Percentiles rank a stretch among this genome's conserved stretches.
Evolutionary conservation across 2,113 vertebrate species (phyloP).

Genomic region (Cavia porcellus): DNA sequence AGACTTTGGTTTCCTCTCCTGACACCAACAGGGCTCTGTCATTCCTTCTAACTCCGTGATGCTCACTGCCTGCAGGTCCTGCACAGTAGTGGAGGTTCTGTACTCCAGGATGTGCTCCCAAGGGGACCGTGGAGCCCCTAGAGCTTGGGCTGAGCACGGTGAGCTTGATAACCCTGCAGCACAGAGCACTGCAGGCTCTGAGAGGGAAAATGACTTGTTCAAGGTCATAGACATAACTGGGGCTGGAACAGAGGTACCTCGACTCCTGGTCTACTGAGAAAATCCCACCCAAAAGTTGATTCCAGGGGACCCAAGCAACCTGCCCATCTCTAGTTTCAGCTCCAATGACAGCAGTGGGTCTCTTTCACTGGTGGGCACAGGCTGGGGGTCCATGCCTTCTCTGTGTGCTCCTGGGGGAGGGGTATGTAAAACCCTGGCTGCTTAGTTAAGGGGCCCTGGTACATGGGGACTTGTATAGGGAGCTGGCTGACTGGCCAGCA

Average conservation of each 20-base stretch:
- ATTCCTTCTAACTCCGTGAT: neutral
- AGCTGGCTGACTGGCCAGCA: neutral
- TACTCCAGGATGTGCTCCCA: too few relatives aligned
- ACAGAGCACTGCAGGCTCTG: neutral
- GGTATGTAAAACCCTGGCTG: fast-evolving
- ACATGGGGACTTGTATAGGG: neutral
- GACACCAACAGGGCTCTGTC: neutral
- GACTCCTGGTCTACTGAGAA: neutral
- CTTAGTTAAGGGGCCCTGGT: too few relatives aligned
- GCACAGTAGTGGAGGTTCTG: fast-evolving
- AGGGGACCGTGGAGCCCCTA: neutral
- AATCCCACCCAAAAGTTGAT: neutral
- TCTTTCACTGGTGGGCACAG: neutral
- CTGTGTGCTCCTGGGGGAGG: too few relatives aligned
- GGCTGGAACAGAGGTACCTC: neutral
- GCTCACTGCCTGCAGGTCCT: neutral
- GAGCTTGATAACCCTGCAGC: fast-evolving
- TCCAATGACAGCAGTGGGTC: neutral
- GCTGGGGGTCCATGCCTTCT: neutral
- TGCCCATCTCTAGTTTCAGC: neutral
- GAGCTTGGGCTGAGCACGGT: neutral
- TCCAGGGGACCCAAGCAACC: fast-evolving
- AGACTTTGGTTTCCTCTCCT: neutral
- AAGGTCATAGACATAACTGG: neutral
- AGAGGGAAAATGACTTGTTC: neutral